phyloP scores from a whole-genome alignment of 92 coral and sea anemone species.

The Palythoa grandiflora region DNA sequence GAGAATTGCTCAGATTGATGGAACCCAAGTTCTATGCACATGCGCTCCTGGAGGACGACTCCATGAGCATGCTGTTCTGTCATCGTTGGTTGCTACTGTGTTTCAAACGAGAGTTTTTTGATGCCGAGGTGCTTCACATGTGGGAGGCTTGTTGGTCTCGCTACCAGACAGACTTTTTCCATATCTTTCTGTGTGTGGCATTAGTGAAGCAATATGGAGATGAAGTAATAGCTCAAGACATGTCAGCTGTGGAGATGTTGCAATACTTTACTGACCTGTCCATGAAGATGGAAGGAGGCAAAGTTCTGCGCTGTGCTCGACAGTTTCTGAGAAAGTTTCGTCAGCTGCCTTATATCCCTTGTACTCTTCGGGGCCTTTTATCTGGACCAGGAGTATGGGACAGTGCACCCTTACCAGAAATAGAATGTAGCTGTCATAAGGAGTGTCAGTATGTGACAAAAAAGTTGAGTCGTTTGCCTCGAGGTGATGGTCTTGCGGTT shows the following conservation, averaged over 20 bases:
- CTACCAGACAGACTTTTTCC: constrained; percentile 97
- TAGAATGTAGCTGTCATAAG: constrained; percentile 90
- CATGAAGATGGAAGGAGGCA: constrained; percentile 94
- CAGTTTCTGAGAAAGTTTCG: constrained; percentile 89
- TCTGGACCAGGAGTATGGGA: constrained; percentile 99
- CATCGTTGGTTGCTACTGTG: constrained; percentile 98
- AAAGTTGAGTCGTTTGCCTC: neutral
- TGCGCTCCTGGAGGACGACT: constrained; percentile 85
- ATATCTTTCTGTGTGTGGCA: constrained; percentile 96
- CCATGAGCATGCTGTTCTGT: constrained; percentile 91
- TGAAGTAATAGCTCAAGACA: constrained; percentile 68
- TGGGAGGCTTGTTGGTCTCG: constrained; percentile 99
- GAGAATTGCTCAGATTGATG: constrained; percentile 88
- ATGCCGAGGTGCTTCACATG: constrained; percentile 91
- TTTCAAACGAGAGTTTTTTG: constrained; percentile 96
- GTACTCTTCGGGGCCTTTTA: constrained; percentile 89
- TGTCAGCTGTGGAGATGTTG: constrained; percentile 92
- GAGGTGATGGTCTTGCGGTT: neutral
- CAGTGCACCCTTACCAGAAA: constrained; percentile 93
- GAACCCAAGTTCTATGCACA: constrained; percentile 92
- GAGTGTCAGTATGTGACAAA: constrained; percentile 59
- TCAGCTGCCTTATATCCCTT: constrained; percentile 92
- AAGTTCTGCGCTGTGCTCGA: constrained; percentile 88
- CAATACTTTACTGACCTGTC: constrained; percentile 94
- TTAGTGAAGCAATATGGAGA: constrained; percentile 89